A percentile compares a stretch with the other conserved stretches of the same genome.
These are phyloP conservation scores for Sternarchorhynchus goeldii DNA, from an alignment of 2,797 vertebrate species.

Conservation along the genomic window DNA sequence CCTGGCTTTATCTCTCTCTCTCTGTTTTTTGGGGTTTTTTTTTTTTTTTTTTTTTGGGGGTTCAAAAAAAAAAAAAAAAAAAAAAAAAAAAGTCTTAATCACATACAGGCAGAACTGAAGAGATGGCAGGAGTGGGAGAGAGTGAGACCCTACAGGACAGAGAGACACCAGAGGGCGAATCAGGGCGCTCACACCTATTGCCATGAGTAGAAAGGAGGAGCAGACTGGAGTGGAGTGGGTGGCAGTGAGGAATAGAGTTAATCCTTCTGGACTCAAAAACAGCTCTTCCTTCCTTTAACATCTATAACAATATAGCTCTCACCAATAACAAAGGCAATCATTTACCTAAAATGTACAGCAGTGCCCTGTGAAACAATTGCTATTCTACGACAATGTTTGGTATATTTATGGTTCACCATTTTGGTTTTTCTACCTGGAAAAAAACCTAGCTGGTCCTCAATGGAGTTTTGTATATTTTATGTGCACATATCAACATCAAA, in stretches of 20 bases:
- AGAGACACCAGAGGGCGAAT: constrained; percentile 71
- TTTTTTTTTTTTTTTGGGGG: constrained; percentile 68
- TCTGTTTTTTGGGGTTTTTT: too few species aligned
- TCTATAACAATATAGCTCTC: constrained; percentile 32
- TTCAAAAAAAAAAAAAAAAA: constrained; percentile 59
- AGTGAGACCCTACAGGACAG: constrained; percentile 70
- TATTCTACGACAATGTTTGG: background rate
- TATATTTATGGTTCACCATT: background rate
- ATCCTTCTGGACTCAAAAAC: constrained; percentile 46
- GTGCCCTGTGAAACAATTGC: background rate
- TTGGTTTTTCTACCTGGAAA: background rate
- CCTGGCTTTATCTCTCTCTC: constrained; percentile 60
- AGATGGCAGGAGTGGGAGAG: constrained; percentile 60
- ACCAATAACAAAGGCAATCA: constrained; percentile 1
- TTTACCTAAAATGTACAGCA: background rate
- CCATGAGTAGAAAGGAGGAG: constrained; percentile 60
- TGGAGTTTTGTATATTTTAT: background rate
- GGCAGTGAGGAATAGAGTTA: constrained; percentile 52
- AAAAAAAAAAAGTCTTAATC: constrained; percentile 57
- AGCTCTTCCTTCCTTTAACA: constrained; percentile 24
- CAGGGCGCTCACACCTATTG: constrained; percentile 77
- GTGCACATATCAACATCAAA: background rate
- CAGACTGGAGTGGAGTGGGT: constrained; percentile 50
- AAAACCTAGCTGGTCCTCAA: background rate
- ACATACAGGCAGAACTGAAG: constrained; percentile 64